Evolutionary conservation across 2,797 vertebrate species (phyloP), one percentile per base, ranked within the genome.

Genomic region (Thalassophryne amazonica): DNA sequence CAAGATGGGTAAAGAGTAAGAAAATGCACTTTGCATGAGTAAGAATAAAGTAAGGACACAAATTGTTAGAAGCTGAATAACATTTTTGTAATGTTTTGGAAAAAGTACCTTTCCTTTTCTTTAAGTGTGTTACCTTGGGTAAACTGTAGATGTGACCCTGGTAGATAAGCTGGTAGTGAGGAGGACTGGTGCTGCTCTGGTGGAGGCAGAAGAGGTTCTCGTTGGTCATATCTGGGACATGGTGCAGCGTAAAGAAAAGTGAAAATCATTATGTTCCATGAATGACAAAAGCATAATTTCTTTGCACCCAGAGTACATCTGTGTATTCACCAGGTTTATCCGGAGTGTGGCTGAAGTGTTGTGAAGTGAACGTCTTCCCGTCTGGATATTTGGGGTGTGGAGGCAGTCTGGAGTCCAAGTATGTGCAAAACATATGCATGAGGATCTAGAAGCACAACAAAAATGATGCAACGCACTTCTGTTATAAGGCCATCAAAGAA

Each of bases 341-440:
- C 0, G 97, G 95, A 0, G 88, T 94, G 71, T 95, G 97, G 45
- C 94, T 79, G 66, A 97, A 99, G 76, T 99, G 95, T 19, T 99
- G 97, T 5, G 95, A 93, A 0, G 97, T 98, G 56, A 99, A 99
- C 10, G 97, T 98, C 71, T 98, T 98, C 14, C 97, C 96, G 0
- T 99, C 95, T 0, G 96, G 97, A 33, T 98, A 99, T 12, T 96
- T 97, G n/a, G 97, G 97, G 53, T 98, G 95, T 0, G 95, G 95
- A 0, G 97, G 97, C 9, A 99, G 90, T 76, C 97, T 87, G 62
- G 97, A 95, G 82, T 99, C 97, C 17, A 99, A 88, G 83, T 99
- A 98, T 0, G 95, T 98, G 67, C 96, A 98, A 53, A 98, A 93
- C 19, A 98, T 79, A 16, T 98, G 94, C 93, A 95, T 94, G 21